Base-by-base conservation (phyloP, 2,113 vertebrate genomes). In the Felis chaus region DNA sequence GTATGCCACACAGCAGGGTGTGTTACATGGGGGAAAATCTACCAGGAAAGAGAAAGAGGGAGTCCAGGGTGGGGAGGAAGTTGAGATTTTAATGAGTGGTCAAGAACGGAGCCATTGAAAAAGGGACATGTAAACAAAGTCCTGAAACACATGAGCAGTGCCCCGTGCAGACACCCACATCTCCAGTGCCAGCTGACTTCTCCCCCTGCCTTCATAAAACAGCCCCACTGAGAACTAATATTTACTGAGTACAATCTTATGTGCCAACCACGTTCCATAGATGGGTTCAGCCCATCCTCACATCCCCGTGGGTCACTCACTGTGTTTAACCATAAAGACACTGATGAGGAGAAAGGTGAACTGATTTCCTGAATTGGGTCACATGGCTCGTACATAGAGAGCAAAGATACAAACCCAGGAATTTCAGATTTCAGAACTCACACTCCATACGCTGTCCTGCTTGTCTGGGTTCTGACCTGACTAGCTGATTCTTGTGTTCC, bases 61-160 rank as follows among this genome's bases (percentile, higher is more conserved):
- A 78, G 33, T 21, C 79, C 69, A 78, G 16, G 19, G n/a, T 15
- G 36, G 1, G 2, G 73, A 50, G 23, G 55, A 36, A 33, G 57
- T 1, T 41, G 63, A 39, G 29, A 19, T 63, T 45, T 81, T 73
- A 29, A 73, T 12, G 2, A 63, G 25, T 25, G 27, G 23, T 74
- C 80, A 83, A n/a, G 50, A 41, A 65, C 53, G 21, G 48, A 18
- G 16, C 55, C 29, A 10, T 0, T 41, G 76, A 39, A 63, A 74
- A 96, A 5, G 29, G 41, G 41, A 13, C 61, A 18, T 27, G 8
- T 45, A 83, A 86, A 19, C 57, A 65, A 86, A 41, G 29, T 15
- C 6, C 27, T 45, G 21, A 50, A 73, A 73, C 0, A 18, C 41
- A 4, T 0, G 8, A 29, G 33, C 33, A 82, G 14, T 1, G 18